These are phyloP conservation scores for Crotalus adamanteus DNA, from an alignment of 2,797 vertebrate species.

Conservation along the genomic window DNA sequence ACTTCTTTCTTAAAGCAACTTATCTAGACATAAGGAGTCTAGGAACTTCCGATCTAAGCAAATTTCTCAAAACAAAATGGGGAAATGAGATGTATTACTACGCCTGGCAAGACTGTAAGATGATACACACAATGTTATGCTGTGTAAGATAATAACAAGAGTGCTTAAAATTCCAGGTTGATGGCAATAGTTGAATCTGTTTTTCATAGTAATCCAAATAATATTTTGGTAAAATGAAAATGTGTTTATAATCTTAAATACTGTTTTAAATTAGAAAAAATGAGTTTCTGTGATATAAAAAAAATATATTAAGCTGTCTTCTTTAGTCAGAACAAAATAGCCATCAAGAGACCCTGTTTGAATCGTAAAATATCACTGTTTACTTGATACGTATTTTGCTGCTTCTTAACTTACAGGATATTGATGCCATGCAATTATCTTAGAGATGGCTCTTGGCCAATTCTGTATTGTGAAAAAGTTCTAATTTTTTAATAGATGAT, in stretches of 20 bases:
- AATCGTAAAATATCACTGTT: neutral
- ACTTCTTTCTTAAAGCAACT: neutral
- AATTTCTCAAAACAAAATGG: neutral
- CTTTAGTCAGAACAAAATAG: neutral
- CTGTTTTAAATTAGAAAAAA: neutral
- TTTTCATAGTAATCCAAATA: neutral
- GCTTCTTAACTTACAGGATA: neutral
- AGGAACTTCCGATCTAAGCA: neutral
- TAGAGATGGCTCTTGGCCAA: neutral
- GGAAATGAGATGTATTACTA: neutral
- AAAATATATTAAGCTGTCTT: neutral
- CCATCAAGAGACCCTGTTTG: neutral
- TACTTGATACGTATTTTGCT: neutral
- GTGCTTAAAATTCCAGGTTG: neutral
- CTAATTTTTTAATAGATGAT: neutral
- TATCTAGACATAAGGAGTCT: neutral
- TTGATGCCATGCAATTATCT: neutral
- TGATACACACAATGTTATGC: neutral
- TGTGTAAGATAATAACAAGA: neutral
- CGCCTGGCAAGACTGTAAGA: neutral
- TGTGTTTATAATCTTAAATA: neutral
- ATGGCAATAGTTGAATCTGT: neutral
- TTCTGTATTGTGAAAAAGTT: conserved; percentile 1
- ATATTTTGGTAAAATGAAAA: neutral
- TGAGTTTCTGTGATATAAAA: neutral